A percentile compares a stretch with the other conserved stretches of the same genome.
Conservation (phyloP, 2,113 vertebrate species). For the Lasiurus cinereus region DNA sequence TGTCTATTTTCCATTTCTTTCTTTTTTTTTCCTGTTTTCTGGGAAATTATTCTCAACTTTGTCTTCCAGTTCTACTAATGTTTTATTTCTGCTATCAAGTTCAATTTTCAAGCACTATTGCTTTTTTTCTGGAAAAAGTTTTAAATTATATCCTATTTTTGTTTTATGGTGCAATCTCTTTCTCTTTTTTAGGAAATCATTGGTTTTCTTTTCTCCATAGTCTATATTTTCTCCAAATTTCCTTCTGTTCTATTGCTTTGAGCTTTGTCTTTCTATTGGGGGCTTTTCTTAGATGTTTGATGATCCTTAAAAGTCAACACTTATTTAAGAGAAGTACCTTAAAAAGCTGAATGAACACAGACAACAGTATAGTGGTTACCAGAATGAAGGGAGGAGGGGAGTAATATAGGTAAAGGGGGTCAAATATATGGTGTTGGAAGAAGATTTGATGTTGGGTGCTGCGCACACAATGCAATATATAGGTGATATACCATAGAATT, state of each 20-base stretch:
- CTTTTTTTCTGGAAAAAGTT: neutral
- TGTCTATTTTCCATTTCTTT: constrained; percentile 23
- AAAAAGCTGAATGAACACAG: neutral
- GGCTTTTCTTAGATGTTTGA: constrained; percentile 9
- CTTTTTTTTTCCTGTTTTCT: constrained; percentile 5
- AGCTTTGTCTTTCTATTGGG: constrained; percentile 28
- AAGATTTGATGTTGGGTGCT: neutral
- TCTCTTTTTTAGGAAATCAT: constrained; percentile 29
- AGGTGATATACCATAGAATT: neutral
- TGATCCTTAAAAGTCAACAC: constrained; percentile 9
- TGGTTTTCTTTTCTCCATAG: constrained; percentile 45
- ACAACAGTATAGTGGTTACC: neutral
- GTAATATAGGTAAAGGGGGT: neutral
- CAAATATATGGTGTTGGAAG: neutral
- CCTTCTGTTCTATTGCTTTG: constrained; percentile 53
- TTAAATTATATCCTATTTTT: constrained; percentile 6
- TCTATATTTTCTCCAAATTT: constrained; percentile 49
- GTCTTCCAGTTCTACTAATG: neutral
- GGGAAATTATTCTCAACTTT: constrained; percentile 17
- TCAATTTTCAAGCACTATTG: neutral
- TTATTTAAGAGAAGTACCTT: constrained; percentile 42
- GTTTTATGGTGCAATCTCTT: neutral
- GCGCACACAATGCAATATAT: neutral
- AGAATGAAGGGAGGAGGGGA: neutral
- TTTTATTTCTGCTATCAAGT: constrained; percentile 47